Percentiles rank a stretch among this genome's conserved stretches.
Conservation (phyloP, 2,797 vertebrate genomes). For the Anguilla megastoma region DNA sequence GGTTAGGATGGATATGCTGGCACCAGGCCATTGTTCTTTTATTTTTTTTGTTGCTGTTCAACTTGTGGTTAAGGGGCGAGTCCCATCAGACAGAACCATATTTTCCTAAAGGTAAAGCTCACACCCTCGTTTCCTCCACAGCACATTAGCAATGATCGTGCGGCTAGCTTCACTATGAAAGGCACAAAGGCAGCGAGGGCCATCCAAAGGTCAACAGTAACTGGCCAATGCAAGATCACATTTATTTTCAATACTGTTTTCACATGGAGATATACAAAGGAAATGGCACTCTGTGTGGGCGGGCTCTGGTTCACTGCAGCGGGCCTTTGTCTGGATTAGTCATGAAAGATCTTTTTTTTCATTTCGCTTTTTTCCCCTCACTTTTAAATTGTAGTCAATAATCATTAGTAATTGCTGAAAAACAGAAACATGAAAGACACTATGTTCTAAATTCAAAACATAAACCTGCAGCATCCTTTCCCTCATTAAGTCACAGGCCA, state of each 20-base stretch:
- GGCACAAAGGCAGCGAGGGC: not conserved
- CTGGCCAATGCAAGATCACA: not conserved
- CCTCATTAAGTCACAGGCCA: not conserved
- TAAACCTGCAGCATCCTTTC: not conserved
- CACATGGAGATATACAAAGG: not conserved
- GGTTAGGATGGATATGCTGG: not conserved
- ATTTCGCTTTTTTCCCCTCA: not conserved
- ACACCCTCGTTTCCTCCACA: not conserved
- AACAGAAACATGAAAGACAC: not conserved
- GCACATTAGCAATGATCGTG: not conserved
- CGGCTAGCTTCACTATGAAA: not conserved
- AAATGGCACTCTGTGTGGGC: not conserved
- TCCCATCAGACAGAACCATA: not conserved
- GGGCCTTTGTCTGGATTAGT: not conserved
- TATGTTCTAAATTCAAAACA: not conserved
- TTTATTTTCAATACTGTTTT: not conserved
- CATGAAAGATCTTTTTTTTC: not conserved
- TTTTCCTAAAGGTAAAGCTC: not conserved
- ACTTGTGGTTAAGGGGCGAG: not conserved
- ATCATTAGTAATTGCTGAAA: not conserved
- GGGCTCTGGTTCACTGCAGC: not conserved
- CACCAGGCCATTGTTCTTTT: not conserved
- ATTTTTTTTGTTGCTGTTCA: not conserved
- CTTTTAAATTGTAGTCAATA: not conserved
- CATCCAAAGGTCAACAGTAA: not conserved